A percentile compares a stretch with the other conserved stretches of the same genome.
Evolutionary conservation across 2,888 invertebrate genomes (phyloP).

Genomic region (Tortrix viridana): DNA sequence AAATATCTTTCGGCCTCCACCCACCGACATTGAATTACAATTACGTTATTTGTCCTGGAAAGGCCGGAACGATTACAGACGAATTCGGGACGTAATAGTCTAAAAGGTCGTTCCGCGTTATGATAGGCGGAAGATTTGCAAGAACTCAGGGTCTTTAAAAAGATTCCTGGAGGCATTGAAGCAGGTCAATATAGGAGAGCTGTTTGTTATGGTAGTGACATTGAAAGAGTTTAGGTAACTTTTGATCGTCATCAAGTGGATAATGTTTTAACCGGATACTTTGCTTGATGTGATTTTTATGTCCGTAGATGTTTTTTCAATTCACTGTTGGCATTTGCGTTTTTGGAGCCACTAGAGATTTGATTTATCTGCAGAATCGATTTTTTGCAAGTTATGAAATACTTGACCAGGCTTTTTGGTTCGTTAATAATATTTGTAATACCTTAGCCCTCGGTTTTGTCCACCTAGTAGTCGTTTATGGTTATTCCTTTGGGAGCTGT

Average conservation of each 20-base stretch:
- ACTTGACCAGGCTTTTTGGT: too few species aligned
- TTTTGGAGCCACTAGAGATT: too few species aligned
- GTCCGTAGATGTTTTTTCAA: too few species aligned
- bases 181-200: slow-evolving; percentile 1
- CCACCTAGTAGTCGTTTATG: too few species aligned
- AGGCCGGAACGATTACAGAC: slow-evolving; percentile 41
- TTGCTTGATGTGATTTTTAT: too few species aligned
- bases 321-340: too few species aligned
- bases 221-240: background rate
- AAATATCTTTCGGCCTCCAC: slow-evolving; percentile 34
- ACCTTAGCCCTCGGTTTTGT: too few species aligned
- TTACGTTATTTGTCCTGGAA: slow-evolving; percentile 38
- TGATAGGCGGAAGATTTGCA: slow-evolving; percentile 35
- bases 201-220: background rate
- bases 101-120: slow-evolving; percentile 37
- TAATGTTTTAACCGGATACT: too few species aligned
- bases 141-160: slow-evolving; percentile 29
- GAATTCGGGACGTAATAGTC: slow-evolving; percentile 39
- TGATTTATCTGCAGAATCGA: too few species aligned
- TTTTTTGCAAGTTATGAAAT: too few species aligned
- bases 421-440: too few species aligned
- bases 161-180: slow-evolving; percentile 23
- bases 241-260: background rate
- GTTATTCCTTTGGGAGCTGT: too few species aligned
- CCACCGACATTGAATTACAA: slow-evolving; percentile 39